Evolutionary conservation across 2,888 invertebrate species (phyloP), one percentile per base, ranked within the genome.

Genomic region (Sphaerophoria rueppellii): DNA sequence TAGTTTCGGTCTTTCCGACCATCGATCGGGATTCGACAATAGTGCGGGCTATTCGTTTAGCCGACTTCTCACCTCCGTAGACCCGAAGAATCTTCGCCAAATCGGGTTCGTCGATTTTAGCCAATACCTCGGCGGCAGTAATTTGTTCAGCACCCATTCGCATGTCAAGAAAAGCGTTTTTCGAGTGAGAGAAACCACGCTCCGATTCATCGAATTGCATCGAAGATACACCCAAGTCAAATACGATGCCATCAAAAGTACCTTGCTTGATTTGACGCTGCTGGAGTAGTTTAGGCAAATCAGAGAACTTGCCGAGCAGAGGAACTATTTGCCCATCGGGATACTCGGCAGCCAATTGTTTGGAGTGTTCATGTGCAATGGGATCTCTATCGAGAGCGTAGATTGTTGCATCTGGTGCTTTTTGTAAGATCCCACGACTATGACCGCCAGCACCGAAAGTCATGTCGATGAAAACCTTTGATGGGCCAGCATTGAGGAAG

Each of bases 401-500:
- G 2, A 98, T 92, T 90, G 93, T 95, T 16, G 96, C 93, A 87
- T 93, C 91, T 48, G 95, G 92, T 11, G 94, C 93, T 37, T 93
- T 89, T 89, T 96, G 93, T 60, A 99, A 93, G 87, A 99, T 93
- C 89, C 93, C 93, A 87, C 93, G 93, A 9, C 96, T 95, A 90
- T 99, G 99, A 0, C 98, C 98, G 6, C 99, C 99, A 32, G 96
- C 96, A 37, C 99, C 98, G 93, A 98, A 99, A 12, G 99, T 99
- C 98, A 98, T 98, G 90, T 99, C 99, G 86, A 99, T 93, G 87
- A 96, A 95, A 6, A 93, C 92, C 91, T 96, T 94, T 79, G 94
- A 92, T 54, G 93, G 91, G 82, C 92, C 90, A 0, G 95, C 95
- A 87, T 95, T 93, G 63, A 97, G 91, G 89, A 94, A 94, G 75